Base-by-base conservation (phyloP, 2,888 invertebrate species). In the Diarsia mendica region DNA sequence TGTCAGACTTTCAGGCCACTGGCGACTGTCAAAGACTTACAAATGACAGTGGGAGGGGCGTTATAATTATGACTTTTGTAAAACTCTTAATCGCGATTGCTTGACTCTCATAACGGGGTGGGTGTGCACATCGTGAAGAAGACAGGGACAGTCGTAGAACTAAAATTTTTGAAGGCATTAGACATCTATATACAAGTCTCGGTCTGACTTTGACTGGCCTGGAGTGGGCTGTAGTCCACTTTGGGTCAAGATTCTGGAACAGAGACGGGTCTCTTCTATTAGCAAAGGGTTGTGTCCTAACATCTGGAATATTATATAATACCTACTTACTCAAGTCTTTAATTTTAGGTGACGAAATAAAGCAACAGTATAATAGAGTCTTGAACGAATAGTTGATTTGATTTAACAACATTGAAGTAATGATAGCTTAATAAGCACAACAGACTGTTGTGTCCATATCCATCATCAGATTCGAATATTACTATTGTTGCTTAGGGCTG, bases 361-460 rank as follows among this genome's bases (percentile, higher is more conserved):
- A 68, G 39, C 20, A 1, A 23, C 28, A 65, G 65, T 53, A 33
- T 53, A 69, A 77, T 70, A 33, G 75, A 74, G 72, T 78, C 39
- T 51, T 64, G 46, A 64, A 81, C 11, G 61, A 71, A 69, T 44
- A 64, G 23, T 72, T 72, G 60, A 86, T 78, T 85, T 68, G 46
- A 82, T 83, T 72, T 61, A 73, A 74, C 65, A 75, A 68, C 69
- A 65, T 77, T 66, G 58, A 66, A 70, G 66, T 83, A 83, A 89
- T 89, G 80, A 89, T 88, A 82, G 79, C 81, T 87, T 85, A 81
- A 88, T 82, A 83, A 79, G 81, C 78, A 79, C 77, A 20, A 39
- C 77, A 64, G 79, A 82, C 66, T 79, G 77, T 83, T 82, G 73
- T 87, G 80, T 71, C 70, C 80, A 72, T 80, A 87, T 84, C 84